A percentile compares a stretch with the other conserved stretches of the same genome.
Conservation (phyloP, 2,113 vertebrate species). For the Cricetomys ansorgei region DNA sequence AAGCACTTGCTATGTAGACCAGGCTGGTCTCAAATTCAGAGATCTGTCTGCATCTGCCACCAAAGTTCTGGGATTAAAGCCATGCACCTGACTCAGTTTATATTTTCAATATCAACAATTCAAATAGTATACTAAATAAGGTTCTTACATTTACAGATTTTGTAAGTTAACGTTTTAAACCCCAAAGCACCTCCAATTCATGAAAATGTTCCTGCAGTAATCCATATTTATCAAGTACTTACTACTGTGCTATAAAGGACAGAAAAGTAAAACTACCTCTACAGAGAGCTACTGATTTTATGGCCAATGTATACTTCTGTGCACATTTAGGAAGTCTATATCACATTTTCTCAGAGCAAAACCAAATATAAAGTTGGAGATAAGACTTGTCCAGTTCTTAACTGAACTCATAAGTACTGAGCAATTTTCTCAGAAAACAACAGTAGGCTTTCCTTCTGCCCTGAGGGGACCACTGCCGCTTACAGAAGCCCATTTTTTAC, state of each 20-base stretch:
- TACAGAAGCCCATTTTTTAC: background rate
- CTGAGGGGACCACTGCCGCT: slow-evolving; percentile 9
- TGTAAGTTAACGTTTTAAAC: slow-evolving; percentile 12
- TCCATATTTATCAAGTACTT: background rate
- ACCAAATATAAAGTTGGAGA: background rate
- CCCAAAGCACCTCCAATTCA: slow-evolving; percentile 29
- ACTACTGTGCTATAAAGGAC: background rate
- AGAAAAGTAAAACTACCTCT: background rate
- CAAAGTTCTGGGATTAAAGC: background rate
- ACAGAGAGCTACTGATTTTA: background rate
- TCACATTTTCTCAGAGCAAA: slow-evolving; percentile 3
- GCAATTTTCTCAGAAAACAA: background rate
- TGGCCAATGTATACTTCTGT: slow-evolving; percentile 14
- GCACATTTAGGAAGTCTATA: background rate
- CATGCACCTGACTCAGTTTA: background rate
- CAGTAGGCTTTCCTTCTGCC: background rate
- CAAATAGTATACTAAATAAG: slow-evolving; percentile 21
- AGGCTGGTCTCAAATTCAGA: background rate
- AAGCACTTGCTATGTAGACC: background rate
- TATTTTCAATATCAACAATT: slow-evolving; percentile 23
- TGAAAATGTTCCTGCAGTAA: slow-evolving; percentile 41
- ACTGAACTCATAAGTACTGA: background rate
- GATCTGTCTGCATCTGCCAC: background rate
- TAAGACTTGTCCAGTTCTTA: background rate
- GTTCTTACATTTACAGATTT: background rate